phyloP scores from a whole-genome alignment of 2,797 vertebrate genomes.

The Pseudochromis fuscus region DNA sequence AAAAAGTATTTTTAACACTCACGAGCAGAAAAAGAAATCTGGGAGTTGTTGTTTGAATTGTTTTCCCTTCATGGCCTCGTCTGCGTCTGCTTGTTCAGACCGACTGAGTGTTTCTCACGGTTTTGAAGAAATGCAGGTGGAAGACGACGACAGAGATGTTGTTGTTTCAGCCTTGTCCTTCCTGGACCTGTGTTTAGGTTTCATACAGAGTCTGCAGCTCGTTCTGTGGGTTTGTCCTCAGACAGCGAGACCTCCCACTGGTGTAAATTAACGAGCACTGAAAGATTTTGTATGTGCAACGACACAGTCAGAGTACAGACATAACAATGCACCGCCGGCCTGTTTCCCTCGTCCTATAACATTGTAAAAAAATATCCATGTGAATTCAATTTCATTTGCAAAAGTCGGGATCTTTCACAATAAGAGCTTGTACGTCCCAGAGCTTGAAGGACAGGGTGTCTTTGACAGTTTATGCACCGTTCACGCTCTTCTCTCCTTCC shows the following conservation, averaged over 20 bases:
- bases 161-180: slow-evolving; percentile 57
- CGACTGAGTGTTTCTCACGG: slow-evolving; percentile 41
- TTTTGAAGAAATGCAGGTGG: slow-evolving; percentile 61
- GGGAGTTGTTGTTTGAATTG: background rate
- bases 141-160: slow-evolving; percentile 46
- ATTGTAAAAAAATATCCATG: slow-evolving; percentile 29
- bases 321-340: slow-evolving; percentile 59
- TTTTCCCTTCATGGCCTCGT: slow-evolving; percentile 10
- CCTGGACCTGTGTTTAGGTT: slow-evolving; percentile 57
- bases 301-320: slow-evolving; percentile 65
- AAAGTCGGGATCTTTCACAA: slow-evolving; percentile 12
- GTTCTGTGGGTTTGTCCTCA: slow-evolving; percentile 58
- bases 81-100: slow-evolving; percentile 2
- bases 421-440: slow-evolving; percentile 3
- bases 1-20: background rate
- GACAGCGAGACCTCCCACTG: slow-evolving; percentile 53
- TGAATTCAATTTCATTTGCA: slow-evolving; percentile 40
- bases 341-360: slow-evolving; percentile 4
- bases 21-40: background rate
- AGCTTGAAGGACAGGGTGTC: background rate
- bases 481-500: background rate
- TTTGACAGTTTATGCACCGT: slow-evolving; percentile 18
- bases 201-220: slow-evolving; percentile 55
- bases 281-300: slow-evolving; percentile 43
- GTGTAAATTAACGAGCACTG: slow-evolving; percentile 33